Base-by-base conservation (phyloP, 1,140 invertebrate genomes). In the Brachionus rotundiformis region DNA sequence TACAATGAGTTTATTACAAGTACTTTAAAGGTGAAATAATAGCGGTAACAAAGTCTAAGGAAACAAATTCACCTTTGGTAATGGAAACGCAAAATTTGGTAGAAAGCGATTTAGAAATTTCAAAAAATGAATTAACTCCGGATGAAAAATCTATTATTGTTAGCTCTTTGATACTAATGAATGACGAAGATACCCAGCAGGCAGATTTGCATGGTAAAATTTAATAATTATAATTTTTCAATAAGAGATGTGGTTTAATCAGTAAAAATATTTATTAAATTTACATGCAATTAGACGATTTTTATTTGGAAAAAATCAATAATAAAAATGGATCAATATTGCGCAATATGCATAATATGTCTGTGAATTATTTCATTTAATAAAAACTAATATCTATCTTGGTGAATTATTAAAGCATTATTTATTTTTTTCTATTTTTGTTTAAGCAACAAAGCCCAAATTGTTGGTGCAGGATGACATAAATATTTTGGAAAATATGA, bases 61-160 rank as follows among this genome's bases (percentile, higher is more conserved):
- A 19, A 63, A 29, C 1, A 63, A 63, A 33, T 33, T 19, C 19
- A 2, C 63, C 29, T 7, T 4, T 36, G 13, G 33, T 68, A 33
- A n/a, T 36, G 13, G 33, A 33, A 19, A 23, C 27, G 16, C 31
- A 16, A 4, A 16, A 16, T 16, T 3, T 39, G 10, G 16, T 41
- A 25, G 19, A 73, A 73, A 44, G 25, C 44, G 36, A 41, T 25
- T 44, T 54, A 19, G 8, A 8, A 16, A 54, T 19, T 19, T 23
- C 19, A 1, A 47, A 44, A 6, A 13, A 44, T 25, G 68, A 73
- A 7, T 44, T 73, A 44, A 73, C 19, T 11, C 68, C 44, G 41
- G 68, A 73, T 3, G 68, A 73, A 73, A 73, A 73, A 41, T 73
- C 68, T 25, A 73, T 73, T 25, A 73, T 73, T 47, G 68, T 73